These are phyloP conservation scores for Lepilemur ruficaudatus DNA, from an alignment of 2,797 vertebrate species.

Conservation along the genomic window DNA sequence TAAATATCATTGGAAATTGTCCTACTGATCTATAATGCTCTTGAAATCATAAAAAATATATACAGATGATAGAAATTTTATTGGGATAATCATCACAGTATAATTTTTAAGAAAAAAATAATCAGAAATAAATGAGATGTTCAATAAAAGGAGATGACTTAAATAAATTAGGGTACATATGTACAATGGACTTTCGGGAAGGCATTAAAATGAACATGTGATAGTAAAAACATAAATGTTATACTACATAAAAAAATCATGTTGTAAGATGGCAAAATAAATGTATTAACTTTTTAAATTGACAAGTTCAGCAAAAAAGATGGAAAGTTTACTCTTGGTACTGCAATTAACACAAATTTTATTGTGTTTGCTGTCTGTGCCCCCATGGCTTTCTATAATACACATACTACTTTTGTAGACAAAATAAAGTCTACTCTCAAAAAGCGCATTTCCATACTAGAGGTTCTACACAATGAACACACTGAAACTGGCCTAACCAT, in stretches of 20 bases:
- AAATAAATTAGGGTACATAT: neutral
- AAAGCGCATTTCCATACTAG: neutral
- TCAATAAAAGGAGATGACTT: neutral
- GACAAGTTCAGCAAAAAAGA: conserved; percentile 1
- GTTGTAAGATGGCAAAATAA: neutral
- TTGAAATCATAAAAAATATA: neutral
- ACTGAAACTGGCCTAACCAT: neutral
- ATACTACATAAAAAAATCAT: neutral
- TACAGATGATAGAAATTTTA: neutral
- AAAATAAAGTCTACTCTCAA: neutral
- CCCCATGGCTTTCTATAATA: neutral
- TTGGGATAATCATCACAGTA: neutral
- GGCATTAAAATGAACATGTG: neutral
- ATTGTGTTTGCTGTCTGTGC: neutral
- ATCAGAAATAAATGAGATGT: neutral
- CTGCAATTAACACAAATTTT: neutral
- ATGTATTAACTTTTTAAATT: conserved; percentile 37
- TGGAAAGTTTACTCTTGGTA: neutral
- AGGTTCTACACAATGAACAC: neutral
- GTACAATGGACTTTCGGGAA: neutral
- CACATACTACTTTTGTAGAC: neutral
- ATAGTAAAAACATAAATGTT: neutral
- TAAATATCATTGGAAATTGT: conserved; percentile 5
- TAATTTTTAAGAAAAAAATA: neutral
- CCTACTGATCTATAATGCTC: neutral